phyloP scores from a whole-genome alignment of 2,888 invertebrate species.

The Tenthredo scrophulariae region DNA sequence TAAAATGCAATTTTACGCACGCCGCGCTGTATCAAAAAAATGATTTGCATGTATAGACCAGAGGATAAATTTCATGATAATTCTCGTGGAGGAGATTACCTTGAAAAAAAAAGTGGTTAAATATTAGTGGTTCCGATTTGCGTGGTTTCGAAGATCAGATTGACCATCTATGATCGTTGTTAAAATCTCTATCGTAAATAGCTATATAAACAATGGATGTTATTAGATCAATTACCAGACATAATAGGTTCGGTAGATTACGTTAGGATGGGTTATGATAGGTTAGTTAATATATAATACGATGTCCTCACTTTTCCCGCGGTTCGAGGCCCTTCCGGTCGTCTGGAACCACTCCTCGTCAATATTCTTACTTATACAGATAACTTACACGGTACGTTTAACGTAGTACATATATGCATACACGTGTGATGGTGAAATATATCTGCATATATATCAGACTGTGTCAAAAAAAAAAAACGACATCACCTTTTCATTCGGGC shows the following conservation, averaged over 20 bases:
- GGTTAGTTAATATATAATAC: slow-evolving; percentile 41
- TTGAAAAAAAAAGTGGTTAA: not conserved
- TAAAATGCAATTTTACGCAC: too few relatives aligned
- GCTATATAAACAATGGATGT: slow-evolving; percentile 32
- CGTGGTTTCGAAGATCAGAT: not conserved
- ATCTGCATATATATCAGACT: not conserved
- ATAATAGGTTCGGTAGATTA: slow-evolving; percentile 32
- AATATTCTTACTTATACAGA: slow-evolving; percentile 17
- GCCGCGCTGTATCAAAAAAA: too few relatives aligned
- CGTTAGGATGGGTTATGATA: slow-evolving; percentile 36
- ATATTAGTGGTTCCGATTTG: not conserved
- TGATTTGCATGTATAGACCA: too few relatives aligned
- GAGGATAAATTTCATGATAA: not conserved
- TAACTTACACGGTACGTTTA: not conserved
- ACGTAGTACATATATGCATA: not conserved
- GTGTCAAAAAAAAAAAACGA: too few relatives aligned
- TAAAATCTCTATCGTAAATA: slow-evolving; percentile 19
- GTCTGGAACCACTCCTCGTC: slow-evolving; percentile 31
- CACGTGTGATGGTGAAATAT: not conserved
- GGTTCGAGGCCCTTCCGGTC: slow-evolving; percentile 32
- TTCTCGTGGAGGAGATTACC: not conserved
- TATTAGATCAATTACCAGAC: slow-evolving; percentile 39
- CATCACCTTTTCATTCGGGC: too few relatives aligned
- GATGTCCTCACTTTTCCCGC: slow-evolving; percentile 28
- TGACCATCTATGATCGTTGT: not conserved